These are phyloP conservation scores for Meriones unguiculatus DNA, from an alignment of 2,113 vertebrate genomes.

Conservation along the genomic window DNA sequence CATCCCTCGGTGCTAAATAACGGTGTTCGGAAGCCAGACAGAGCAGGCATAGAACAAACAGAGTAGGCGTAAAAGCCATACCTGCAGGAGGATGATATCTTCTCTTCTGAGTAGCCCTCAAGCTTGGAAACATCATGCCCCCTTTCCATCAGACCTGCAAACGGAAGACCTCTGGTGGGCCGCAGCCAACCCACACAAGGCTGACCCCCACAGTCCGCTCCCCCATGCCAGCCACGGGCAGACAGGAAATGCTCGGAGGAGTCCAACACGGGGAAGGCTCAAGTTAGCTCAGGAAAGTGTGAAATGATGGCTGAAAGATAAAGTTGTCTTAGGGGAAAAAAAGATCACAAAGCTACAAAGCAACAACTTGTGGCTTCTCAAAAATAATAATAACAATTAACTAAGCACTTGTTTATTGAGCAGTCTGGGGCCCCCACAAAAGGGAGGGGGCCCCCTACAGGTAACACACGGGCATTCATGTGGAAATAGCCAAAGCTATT, in stretches of 20 bases:
- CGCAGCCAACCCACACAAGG: background rate
- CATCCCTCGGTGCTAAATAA: background rate
- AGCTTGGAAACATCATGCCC: conserved; percentile 81
- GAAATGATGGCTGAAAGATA: background rate
- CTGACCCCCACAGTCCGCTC: background rate
- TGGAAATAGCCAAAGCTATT: background rate
- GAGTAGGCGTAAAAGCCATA: background rate
- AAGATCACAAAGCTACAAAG: background rate
- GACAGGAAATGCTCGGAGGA: background rate
- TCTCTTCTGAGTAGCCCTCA: conserved; percentile 82
- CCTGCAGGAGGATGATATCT: conserved; percentile 83
- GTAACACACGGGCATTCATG: background rate
- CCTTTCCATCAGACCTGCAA: conserved; percentile 76
- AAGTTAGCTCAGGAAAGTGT: background rate
- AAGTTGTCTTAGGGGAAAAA: background rate
- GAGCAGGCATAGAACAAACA: no score
- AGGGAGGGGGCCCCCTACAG: background rate
- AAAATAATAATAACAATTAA: background rate
- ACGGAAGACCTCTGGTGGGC: conserved; percentile 65
- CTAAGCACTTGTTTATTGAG: background rate
- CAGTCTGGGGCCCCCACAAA: background rate
- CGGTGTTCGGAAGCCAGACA: background rate
- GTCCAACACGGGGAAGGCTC: background rate
- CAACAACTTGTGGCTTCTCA: conserved; percentile 8
- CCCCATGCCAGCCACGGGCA: background rate